Conservation (phyloP, 92 coral and sea anemone species). For the Pocillopora meandrina region DNA sequence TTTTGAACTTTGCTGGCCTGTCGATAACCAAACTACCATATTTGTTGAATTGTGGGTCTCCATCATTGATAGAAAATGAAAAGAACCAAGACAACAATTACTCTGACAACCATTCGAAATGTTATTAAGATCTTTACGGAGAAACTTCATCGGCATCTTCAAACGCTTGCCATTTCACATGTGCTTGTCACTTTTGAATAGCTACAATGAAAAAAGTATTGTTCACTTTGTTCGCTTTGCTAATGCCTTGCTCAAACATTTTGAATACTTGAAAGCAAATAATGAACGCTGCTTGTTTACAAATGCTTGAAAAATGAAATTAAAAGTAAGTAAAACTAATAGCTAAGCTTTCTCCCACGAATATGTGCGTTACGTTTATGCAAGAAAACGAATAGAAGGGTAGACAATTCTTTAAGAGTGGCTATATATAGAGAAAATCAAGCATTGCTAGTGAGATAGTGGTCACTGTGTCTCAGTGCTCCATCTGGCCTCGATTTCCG, state of each 20-base stretch:
- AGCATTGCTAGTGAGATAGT: no score
- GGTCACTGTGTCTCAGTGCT: no score
- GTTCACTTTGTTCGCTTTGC: not conserved
- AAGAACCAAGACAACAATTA: not conserved
- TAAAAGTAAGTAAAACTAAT: not conserved
- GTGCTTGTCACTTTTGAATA: not conserved
- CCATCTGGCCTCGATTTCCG: no score
- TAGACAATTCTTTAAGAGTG: no score
- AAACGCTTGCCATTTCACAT: not conserved
- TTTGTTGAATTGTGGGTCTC: not conserved
- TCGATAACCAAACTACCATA: conserved; percentile 1
- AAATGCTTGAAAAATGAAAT: not conserved
- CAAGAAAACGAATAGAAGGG: no score
- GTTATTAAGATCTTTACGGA: not conserved
- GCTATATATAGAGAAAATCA: no score
- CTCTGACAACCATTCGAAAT: not conserved
- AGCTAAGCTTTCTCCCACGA: not conserved
- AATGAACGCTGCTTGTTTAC: not conserved
- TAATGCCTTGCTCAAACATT: conserved; percentile 18
- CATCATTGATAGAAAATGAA: no score
- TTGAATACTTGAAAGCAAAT: not conserved
- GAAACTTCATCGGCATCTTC: not conserved
- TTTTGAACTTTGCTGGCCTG: not conserved
- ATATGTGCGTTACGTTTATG: no score
- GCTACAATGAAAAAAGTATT: not conserved